Conservation (phyloP, 2,888 invertebrate species). For the Abscondita cerata region DNA sequence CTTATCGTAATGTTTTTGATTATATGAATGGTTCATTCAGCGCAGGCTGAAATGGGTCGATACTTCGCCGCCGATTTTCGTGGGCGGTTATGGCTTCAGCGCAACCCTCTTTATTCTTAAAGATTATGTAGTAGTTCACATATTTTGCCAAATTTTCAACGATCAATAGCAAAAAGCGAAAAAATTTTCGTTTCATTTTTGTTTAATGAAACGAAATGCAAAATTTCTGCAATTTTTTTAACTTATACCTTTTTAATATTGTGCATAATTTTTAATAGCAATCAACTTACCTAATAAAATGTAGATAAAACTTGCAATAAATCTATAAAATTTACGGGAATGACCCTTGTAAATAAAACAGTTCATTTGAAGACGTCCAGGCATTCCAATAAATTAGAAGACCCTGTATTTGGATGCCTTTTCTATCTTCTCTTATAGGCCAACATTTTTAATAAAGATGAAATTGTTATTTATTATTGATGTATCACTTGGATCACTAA, state of each 20-base stretch:
- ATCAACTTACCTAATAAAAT: conserved; percentile 22
- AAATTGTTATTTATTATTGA: not conserved
- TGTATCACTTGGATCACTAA: conserved; percentile 11
- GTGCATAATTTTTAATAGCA: too few relatives aligned
- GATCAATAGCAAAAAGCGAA: too few relatives aligned
- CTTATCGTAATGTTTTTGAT: not conserved
- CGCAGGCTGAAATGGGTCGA: conserved; percentile 35
- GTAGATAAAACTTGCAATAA: conserved; percentile 3
- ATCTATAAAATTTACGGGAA: conserved; percentile 17
- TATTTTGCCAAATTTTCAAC: not conserved
- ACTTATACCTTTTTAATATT: too few relatives aligned
- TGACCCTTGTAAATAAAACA: conserved; percentile 24
- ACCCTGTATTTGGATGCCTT: conserved; percentile 16
- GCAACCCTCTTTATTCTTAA: conserved; percentile 13
- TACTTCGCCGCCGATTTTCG: conserved; percentile 31
- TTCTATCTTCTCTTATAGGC: conserved; percentile 56
- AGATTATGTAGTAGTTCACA: too few relatives aligned
- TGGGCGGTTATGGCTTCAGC: conserved; percentile 31
- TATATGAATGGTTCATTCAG: conserved; percentile 46
- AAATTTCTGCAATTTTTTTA: too few relatives aligned
- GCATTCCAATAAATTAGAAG: conserved; percentile 19
- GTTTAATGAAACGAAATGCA: too few relatives aligned
- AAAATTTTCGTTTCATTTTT: too few relatives aligned
- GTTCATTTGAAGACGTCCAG: conserved; percentile 25
- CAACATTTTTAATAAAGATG: conserved; percentile 42